phyloP scores from a whole-genome alignment of 1,140 invertebrate species.

The Pogonomyrmex californicus region DNA sequence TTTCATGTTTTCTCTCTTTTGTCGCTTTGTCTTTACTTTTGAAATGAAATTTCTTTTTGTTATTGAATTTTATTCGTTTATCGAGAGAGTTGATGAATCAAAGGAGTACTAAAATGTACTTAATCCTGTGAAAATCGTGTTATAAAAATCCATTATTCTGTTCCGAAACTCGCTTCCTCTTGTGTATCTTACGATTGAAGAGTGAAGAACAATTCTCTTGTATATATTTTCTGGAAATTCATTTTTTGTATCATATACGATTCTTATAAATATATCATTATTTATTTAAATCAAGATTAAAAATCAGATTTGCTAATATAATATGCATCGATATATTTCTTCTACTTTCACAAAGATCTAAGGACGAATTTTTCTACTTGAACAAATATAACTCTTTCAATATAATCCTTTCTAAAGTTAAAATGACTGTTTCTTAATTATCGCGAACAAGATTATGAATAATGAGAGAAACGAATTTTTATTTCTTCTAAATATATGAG shows the following conservation, averaged over 20 bases:
- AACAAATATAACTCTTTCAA: background rate
- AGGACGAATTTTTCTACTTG: background rate
- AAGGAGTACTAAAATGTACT: background rate
- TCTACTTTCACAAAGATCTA: slow-evolving; percentile 6
- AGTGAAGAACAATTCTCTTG: background rate
- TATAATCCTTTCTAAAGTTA: background rate
- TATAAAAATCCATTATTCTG: slow-evolving; percentile 4
- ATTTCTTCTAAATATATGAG: background rate
- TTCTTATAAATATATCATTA: background rate
- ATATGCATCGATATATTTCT: background rate
- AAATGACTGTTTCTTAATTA: background rate
- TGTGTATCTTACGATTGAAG: background rate
- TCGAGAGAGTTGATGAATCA: background rate
- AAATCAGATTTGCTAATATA: slow-evolving; percentile 29
- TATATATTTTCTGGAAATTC: background rate
- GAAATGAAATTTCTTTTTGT: slow-evolving; percentile 12
- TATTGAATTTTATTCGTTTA: background rate
- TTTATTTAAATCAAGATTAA: slow-evolving; percentile 14
- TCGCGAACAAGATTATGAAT: background rate
- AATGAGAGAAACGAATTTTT: slow-evolving; percentile 3
- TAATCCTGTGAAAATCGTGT: slow-evolving; percentile 15
- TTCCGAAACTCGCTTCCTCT: background rate
- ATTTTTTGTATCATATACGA: background rate
- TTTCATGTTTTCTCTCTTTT: background rate
- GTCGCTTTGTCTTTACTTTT: background rate